Evolutionary conservation across 92 coral and sea anemone species (phyloP).

Genomic region (Umimayanthus chanpuru): DNA sequence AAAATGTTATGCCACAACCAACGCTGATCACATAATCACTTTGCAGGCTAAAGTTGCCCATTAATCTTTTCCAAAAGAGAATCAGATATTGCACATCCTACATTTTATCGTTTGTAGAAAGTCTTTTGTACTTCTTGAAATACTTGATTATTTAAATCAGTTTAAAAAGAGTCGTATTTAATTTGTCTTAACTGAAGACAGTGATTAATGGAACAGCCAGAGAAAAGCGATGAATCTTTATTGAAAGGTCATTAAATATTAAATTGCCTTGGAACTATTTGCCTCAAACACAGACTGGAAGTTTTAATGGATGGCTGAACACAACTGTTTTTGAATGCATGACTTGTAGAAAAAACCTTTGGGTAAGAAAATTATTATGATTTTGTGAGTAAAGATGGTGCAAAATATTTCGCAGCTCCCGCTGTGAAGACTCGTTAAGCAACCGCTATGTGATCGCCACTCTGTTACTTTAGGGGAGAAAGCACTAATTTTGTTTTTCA

Average conservation of each 20-base stretch:
- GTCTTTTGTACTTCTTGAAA: background rate
- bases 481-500: slow-evolving; percentile 10
- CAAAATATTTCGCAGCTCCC: background rate
- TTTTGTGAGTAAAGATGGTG: background rate
- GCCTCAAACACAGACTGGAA: background rate
- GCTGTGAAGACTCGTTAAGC: background rate
- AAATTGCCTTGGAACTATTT: background rate
- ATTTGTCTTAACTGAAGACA: slow-evolving; percentile 14
- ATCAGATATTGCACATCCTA: too few relatives aligned
- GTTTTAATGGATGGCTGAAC: background rate
- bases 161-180: background rate
- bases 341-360: background rate
- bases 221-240: background rate
- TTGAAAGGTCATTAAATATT: slow-evolving; percentile 1
- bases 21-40: too few relatives aligned
- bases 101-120: too few relatives aligned
- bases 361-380: background rate
- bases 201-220: background rate
- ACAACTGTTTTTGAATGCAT: background rate
- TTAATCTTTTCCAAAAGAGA: too few relatives aligned
- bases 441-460: background rate
- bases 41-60: too few relatives aligned
- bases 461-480: background rate
- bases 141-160: background rate
- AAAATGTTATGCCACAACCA: too few relatives aligned